Evolutionary conservation across 2,888 invertebrate species (phyloP), one percentile per base, ranked within the genome.

Genomic region (Teleiodes luculella): DNA sequence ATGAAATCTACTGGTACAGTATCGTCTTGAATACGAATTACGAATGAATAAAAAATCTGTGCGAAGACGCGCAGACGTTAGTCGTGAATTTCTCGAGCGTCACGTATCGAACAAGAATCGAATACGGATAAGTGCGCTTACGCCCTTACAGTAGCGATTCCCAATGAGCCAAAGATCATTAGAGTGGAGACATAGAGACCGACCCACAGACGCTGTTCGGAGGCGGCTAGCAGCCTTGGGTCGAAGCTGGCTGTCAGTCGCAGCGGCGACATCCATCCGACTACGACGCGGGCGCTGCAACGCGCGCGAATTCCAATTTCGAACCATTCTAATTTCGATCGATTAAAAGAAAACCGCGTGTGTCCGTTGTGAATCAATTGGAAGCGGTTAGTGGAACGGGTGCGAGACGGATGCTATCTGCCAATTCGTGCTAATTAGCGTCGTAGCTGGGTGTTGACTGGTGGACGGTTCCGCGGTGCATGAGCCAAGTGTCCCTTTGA

Each of bases 141-240:
- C n/a, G n/a, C n/a, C n/a, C n/a, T n/a, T 83, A 78, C 74, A 62
- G 64, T 68, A 74, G 75, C 74, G 70, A 78, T 82, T 77, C 79
- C 70, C 79, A 83, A 80, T 81, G 76, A 77, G 75, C 66, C 74
- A 67, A 74, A 76, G 78, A 83, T 83, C 83, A 83, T 81, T 85
- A 82, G 13, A 14, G 8, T 18, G 37, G 37, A n/a, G 35, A n/a
- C 13, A 13, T 35, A 35, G 80, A 78, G 69, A 70, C 74, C 74
- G 77, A 72, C 76, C 75, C 77, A 78, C 76, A 67, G 71, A 59
- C 65, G 72, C 65, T 71, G 72, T 7, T 20, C 28, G 28, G 28
- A 6, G 28, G 43, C 63, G 64, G 41, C 18, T 30, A n/a, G 52
- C 33, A 11, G 36, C 43, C 28, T 20, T 10, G n/a, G 3, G 37